Evolutionary conservation across 1,140 invertebrate species (phyloP), one percentile per base, ranked within the genome.

Genomic region (Spodoptera frugiperda): DNA sequence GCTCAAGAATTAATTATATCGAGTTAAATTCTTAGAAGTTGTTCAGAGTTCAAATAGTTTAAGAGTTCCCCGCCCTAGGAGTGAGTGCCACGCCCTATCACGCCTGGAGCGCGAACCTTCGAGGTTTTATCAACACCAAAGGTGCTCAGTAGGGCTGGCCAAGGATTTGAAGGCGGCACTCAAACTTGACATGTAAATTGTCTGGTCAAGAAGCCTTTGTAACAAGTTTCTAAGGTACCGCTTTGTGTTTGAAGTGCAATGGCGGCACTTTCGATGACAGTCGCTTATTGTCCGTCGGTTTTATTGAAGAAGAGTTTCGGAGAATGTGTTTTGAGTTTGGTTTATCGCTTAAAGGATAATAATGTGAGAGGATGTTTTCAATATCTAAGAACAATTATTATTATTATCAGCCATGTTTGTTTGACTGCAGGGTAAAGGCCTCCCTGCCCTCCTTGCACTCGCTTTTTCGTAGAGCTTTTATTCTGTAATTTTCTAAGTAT

Each of bases 111-210:
- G 49, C 33, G 67, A 65, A 75, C 19, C 57, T 11, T 59, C 51
- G 12, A 67, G 46, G 1, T 44, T 53, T 25, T 6, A 33, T 12
- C 54, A 51, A 51, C 49, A 70, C 33, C 21, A 44, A 54, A 33
- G 70, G 54, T 72, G 17, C 25, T 72, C 49, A 19, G 21, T 46
- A 57, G 44, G 19, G 71, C 15, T 25, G 39, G 21, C 17, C 21
- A 33, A 39, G 19, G 21, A 72, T 25, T 75, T 78, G 33, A 65
- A 75, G 72, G 78, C 79, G 78, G 74, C 72, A 77, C 76, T 79
- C 68, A 80, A 79, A 82, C 76, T 80, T 81, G 81, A 83, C 78
- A 78, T 79, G 78, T 88, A 86, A 88, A 85, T 87, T 87, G 84
- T 88, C 88, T 82, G 82, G 85, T 80, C 78, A 87, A 89, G 81